phyloP scores from a whole-genome alignment of 64 coral and sea anemone species.

The Actinia equina region DNA sequence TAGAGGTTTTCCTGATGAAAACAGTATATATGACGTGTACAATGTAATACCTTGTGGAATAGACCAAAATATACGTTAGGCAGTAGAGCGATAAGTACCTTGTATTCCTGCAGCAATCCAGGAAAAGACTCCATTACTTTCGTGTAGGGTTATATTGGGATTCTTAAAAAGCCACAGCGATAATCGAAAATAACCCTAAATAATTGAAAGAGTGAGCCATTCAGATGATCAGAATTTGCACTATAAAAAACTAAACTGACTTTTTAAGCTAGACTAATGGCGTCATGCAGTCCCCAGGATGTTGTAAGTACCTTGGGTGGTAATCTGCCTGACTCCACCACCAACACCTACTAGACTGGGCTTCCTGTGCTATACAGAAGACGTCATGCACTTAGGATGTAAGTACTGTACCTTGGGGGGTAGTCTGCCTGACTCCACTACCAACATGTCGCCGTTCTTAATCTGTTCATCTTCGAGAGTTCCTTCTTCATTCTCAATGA shows the following conservation, averaged over 20 bases:
- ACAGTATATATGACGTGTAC: too few relatives aligned
- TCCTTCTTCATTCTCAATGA: slow-evolving; percentile 51
- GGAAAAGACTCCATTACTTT: slow-evolving; percentile 28
- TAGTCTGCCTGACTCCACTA: slow-evolving; percentile 64
- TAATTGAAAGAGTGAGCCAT: background rate
- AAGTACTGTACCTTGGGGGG: slow-evolving; percentile 56
- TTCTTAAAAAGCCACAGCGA: slow-evolving; percentile 44
- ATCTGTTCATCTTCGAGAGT: slow-evolving; percentile 60
- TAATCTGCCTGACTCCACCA: too few relatives aligned
- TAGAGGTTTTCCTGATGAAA: too few relatives aligned
- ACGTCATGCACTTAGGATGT: background rate
- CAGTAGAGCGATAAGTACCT: slow-evolving; percentile 13
- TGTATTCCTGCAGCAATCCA: slow-evolving; percentile 70
- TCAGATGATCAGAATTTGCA: background rate
- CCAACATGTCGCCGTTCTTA: slow-evolving; percentile 61
- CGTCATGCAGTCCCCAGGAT: background rate
- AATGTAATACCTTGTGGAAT: too few relatives aligned
- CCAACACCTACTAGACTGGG: background rate
- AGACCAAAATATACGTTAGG: background rate
- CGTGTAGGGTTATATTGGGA: background rate
- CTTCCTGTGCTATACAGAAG: background rate
- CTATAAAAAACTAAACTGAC: background rate
- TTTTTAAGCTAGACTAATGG: background rate
- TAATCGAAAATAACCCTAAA: slow-evolving; percentile 69
- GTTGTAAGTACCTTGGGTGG: too few relatives aligned